Base-by-base conservation (phyloP, 2,888 invertebrate genomes). In the Anticlea derivata region DNA sequence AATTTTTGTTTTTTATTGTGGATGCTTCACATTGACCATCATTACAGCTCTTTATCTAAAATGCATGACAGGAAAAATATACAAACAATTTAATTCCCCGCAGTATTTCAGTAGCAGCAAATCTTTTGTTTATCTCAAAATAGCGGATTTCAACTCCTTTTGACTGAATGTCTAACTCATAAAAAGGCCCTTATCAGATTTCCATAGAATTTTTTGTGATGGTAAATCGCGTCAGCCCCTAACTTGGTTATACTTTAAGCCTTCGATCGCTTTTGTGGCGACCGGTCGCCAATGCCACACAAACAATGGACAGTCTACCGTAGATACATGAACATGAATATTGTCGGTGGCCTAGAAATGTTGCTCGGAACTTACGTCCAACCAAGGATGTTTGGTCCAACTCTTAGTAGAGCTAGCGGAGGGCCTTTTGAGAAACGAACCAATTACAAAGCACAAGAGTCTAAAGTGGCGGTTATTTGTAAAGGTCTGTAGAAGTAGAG, bases 261-360 rank as follows among this genome's bases (percentile, higher is more conserved):
- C 84, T 83, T 83, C 80, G 70, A 74, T 73, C 53, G 66, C 65
- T 78, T 71, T 65, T 69, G 60, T 66, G 50, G 46, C 62, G 65
- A 64, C 68, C 66, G 66, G 65, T 71, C 69, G 60, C 74, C 81
- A 84, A 82, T 83, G 84, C 71, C 77, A 78, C 61, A 47, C 61
- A 64, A 74, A 83, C 79, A 86, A 83, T 80, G 62, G 68, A 49
- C 61, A 71, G 65, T 70, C 66, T 66, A 65, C 65, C 55, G 63
- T 64, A 65, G 70, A 70, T 72, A 62, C 64, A 64, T 63, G 55
- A 51, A 63, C 58, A 63, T 60, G 60, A 68, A 60, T 61, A 55
- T 60, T 54, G 54, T 59, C 47, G 63, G 57, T 63, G 63, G 57
- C 63, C 66, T 65, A 63, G 55, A 60, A 63, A 49, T 50, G 39